phyloP scores from a whole-genome alignment of 2,797 vertebrate species.

The Lates japonicus region DNA sequence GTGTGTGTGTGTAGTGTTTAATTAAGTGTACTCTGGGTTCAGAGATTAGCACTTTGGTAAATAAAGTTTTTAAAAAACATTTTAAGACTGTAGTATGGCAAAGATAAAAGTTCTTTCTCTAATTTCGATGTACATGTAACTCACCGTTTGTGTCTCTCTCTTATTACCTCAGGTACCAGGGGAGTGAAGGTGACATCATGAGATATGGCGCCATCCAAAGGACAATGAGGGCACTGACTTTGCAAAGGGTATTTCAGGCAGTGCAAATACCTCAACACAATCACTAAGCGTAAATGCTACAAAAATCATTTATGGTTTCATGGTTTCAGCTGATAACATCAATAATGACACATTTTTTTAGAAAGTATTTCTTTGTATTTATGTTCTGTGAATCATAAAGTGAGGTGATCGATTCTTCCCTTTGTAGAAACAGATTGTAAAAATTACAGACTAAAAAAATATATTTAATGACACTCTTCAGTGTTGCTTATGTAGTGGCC shows the following conservation, averaged over 20 bases:
- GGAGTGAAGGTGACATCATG: background rate
- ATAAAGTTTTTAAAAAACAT: background rate
- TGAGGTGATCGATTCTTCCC: conserved; percentile 22
- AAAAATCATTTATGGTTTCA: conserved; percentile 7
- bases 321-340: conserved; percentile 1
- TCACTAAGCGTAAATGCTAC: background rate
- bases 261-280: background rate
- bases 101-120: background rate
- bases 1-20: no score
- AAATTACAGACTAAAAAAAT: conserved; percentile 24
- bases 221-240: background rate
- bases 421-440: conserved; percentile 38
- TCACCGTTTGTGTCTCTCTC: background rate
- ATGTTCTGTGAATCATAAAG: conserved; percentile 11
- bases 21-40: background rate
- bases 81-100: background rate
- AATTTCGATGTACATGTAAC: background rate
- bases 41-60: background rate
- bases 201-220: conserved; percentile 47
- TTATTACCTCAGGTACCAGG: background rate
- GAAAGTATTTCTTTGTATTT: conserved; percentile 22
- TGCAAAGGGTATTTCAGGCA: background rate
- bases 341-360: conserved; percentile 29
- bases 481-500: conserved; percentile 35
- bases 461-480: background rate